These are phyloP conservation scores for Formicarius rufipectus DNA, from an alignment of 2,113 vertebrate species.

Conservation along the genomic window DNA sequence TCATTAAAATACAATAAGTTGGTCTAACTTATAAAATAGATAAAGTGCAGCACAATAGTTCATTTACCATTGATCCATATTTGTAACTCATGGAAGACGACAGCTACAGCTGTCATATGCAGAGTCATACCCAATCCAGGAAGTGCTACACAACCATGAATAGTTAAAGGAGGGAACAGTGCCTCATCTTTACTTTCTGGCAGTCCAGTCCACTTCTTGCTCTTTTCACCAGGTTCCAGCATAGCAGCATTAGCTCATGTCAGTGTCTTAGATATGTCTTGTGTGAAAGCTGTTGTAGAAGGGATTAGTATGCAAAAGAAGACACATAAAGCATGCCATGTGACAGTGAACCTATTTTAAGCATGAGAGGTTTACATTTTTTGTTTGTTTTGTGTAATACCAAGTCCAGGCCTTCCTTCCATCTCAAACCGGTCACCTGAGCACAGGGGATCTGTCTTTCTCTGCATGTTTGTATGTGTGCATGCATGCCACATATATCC, in stretches of 20 bases:
- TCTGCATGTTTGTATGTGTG: background rate
- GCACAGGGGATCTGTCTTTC: background rate
- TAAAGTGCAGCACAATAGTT: slow-evolving; percentile 8
- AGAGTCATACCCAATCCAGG: background rate
- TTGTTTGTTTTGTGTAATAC: background rate
- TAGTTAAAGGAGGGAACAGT: background rate
- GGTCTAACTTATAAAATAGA: background rate
- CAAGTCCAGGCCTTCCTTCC: background rate
- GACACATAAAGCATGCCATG: background rate
- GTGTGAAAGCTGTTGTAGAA: background rate
- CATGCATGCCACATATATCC: fast-evolving
- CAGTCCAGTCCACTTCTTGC: background rate
- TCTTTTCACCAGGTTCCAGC: background rate
- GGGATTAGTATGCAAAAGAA: background rate
- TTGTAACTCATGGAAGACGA: background rate
- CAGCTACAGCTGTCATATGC: background rate
- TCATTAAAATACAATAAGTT: slow-evolving; percentile 37
- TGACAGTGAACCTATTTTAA: background rate
- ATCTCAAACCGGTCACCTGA: background rate
- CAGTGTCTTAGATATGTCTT: background rate
- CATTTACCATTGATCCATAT: slow-evolving; percentile 10
- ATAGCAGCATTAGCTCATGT: background rate
- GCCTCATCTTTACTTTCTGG: fast-evolving
- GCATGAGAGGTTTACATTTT: background rate
- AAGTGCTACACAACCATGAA: background rate